Evolutionary conservation across 1,140 invertebrate genomes (phyloP).

Genomic region (Drosophila chauvacae): DNA sequence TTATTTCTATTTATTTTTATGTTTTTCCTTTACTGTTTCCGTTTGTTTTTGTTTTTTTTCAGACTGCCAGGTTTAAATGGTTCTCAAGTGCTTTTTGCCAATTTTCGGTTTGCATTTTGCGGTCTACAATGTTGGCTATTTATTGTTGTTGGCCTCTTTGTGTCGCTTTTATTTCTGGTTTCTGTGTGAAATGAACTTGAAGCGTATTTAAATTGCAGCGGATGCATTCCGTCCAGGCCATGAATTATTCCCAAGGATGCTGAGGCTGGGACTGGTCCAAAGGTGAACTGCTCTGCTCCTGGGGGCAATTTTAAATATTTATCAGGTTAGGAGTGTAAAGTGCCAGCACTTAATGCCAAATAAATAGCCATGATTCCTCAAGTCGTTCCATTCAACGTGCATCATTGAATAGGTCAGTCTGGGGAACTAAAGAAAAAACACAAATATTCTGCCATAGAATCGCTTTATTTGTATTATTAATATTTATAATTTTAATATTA

Average conservation of each 20-base stretch:
- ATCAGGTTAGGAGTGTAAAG: conserved; percentile 16
- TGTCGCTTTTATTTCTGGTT: conserved; percentile 25
- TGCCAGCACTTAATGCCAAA: conserved; percentile 9
- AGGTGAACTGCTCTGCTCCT: conserved; percentile 16
- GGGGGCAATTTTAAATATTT: conserved; percentile 28
- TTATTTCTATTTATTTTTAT: conserved; percentile 4
- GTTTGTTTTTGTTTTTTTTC: not conserved
- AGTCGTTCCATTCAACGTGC: not conserved
- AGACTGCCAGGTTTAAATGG: conserved; percentile 38
- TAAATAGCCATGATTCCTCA: conserved; percentile 7
- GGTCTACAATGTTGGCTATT: conserved; percentile 24
- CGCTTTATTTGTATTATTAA: too few relatives aligned
- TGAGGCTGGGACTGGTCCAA: not conserved
- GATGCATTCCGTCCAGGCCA: conserved; percentile 28
- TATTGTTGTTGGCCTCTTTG: conserved; percentile 28
- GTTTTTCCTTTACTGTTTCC: not conserved
- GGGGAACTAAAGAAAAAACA: accelerated
- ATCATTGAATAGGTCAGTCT: not conserved
- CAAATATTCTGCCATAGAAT: too few relatives aligned
- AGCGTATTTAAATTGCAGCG: conserved; percentile 34
- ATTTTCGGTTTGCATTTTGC: conserved; percentile 49
- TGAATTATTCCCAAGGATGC: conserved; percentile 17
- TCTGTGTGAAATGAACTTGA: conserved; percentile 19
- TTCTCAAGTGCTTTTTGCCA: conserved; percentile 48
- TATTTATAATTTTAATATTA: too few relatives aligned